A percentile compares a stretch with the other conserved stretches of the same genome.
These are phyloP conservation scores for Auanema sp. DNA, from an alignment of 2,888 invertebrate species.

Conservation along the genomic window DNA sequence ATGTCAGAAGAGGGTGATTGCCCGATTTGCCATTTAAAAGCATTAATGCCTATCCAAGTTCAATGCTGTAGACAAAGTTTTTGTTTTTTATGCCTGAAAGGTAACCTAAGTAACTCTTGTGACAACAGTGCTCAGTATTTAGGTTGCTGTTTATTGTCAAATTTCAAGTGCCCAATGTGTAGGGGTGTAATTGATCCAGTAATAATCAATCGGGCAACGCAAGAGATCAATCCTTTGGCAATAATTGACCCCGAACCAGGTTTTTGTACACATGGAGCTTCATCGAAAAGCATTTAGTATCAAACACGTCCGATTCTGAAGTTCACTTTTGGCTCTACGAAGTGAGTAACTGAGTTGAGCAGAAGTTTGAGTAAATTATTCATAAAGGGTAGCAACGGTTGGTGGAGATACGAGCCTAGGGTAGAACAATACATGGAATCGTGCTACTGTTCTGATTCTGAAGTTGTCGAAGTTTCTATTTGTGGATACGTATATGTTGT, in stretches of 20 bases:
- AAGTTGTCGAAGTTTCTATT: constrained; percentile 24
- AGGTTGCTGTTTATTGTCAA: neutral
- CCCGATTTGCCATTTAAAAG: constrained; percentile 40
- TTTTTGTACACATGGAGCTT: neutral
- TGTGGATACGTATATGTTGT: constrained; percentile 33
- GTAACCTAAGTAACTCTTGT: no score
- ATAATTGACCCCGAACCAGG: constrained; percentile 18
- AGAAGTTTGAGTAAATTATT: neutral
- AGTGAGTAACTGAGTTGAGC: constrained; percentile 10
- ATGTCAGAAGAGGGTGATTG: constrained; percentile 32
- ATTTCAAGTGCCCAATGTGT: constrained; percentile 40
- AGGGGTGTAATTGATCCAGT: constrained; percentile 28
- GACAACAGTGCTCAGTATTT: no score
- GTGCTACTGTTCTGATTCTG: constrained; percentile 15
- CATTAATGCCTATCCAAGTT: constrained; percentile 33
- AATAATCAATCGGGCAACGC: constrained; percentile 27
- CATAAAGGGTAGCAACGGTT: constrained; percentile 26
- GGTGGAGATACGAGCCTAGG: constrained; percentile 53
- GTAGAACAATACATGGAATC: constrained; percentile 40
- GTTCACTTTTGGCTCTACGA: constrained; percentile 37
- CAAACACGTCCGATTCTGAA: no score
- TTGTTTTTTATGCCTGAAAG: constrained; percentile 52
- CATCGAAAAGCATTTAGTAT: neutral
- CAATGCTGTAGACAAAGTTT: constrained; percentile 45
- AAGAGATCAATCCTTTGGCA: constrained; percentile 8